phyloP scores from a whole-genome alignment of 2,888 invertebrate genomes.

The Acrocyrtus sp. region DNA sequence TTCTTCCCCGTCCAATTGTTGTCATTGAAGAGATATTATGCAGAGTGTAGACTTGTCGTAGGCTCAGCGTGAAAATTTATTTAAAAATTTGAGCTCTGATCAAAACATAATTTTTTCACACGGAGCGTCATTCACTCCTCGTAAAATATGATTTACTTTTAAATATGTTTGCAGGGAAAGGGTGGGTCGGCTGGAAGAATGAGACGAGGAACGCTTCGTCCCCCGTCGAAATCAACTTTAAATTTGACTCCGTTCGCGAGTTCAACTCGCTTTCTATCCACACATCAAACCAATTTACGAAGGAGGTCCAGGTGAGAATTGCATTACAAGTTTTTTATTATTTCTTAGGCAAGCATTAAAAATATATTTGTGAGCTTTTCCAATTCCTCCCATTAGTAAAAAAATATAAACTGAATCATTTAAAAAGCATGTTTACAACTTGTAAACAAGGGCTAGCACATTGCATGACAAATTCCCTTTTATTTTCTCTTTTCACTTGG shows the following conservation, averaged over 20 bases:
- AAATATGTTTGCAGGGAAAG: conserved; percentile 70
- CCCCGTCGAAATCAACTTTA: conserved; percentile 78
- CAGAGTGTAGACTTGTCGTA: too few relatives aligned
- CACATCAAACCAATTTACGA: conserved; percentile 86
- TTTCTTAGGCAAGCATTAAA: conserved; percentile 8
- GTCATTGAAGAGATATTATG: too few relatives aligned
- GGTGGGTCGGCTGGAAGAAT: conserved; percentile 93
- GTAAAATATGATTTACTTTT: too few relatives aligned
- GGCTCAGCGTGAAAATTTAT: too few relatives aligned
- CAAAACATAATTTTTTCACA: too few relatives aligned
- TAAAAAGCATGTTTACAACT: background rate
- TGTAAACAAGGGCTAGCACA: background rate
- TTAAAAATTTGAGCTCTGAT: too few relatives aligned
- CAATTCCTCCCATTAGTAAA: background rate
- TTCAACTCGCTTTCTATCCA: conserved; percentile 84
- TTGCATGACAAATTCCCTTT: conserved; percentile 31
- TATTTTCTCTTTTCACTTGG: too few relatives aligned
- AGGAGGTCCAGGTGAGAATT: conserved; percentile 79
- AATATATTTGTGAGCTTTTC: background rate
- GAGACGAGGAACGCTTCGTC: conserved; percentile 73
- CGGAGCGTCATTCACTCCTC: too few relatives aligned
- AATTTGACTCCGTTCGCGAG: conserved; percentile 88
- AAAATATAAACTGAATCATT: background rate
- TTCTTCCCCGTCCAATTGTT: too few relatives aligned
- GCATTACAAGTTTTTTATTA: background rate